Percentiles rank a stretch among this genome's conserved stretches.
phyloP scores from a whole-genome alignment of 2,888 invertebrate genomes.

The Scaptomyza flava region DNA sequence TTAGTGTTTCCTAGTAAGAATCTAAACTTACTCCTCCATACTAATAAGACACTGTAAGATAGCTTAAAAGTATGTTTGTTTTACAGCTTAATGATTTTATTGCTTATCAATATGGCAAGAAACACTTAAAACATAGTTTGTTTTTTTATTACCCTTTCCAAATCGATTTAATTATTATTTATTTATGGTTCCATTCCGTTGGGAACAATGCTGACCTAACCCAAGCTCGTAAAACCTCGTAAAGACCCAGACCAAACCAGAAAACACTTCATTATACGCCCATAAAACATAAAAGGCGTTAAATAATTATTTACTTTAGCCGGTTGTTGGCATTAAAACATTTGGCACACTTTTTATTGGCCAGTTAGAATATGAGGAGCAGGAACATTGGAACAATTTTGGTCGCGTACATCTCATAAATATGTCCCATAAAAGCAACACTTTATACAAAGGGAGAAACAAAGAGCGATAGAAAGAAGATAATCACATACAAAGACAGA shows the following conservation, averaged over 20 bases:
- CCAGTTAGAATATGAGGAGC: slow-evolving; percentile 42
- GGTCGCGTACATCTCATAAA: slow-evolving; percentile 56
- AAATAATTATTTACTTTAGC: slow-evolving; percentile 69
- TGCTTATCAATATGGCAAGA: background rate
- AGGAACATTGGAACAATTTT: slow-evolving; percentile 18
- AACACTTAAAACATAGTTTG: background rate
- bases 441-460: slow-evolving; percentile 10
- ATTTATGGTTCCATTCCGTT: slow-evolving; percentile 6
- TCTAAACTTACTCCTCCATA: too few species aligned
- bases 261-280: slow-evolving; percentile 51
- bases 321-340: slow-evolving; percentile 51
- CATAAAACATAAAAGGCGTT: slow-evolving; percentile 66
- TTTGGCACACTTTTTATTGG: slow-evolving; percentile 66
- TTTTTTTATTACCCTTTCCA: background rate
- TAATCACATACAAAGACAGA: slow-evolving; percentile 28
- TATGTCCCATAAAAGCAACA: slow-evolving; percentile 53
- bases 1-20: too few species aligned
- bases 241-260: slow-evolving; percentile 15
- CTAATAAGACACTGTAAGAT: background rate
- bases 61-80: background rate
- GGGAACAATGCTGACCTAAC: slow-evolving; percentile 33
- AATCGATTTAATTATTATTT: background rate
- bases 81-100: background rate
- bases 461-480: slow-evolving; percentile 20
- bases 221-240: slow-evolving; percentile 47